phyloP scores from a whole-genome alignment of 2,888 invertebrate species.

The Leptinotarsa tumamoca region DNA sequence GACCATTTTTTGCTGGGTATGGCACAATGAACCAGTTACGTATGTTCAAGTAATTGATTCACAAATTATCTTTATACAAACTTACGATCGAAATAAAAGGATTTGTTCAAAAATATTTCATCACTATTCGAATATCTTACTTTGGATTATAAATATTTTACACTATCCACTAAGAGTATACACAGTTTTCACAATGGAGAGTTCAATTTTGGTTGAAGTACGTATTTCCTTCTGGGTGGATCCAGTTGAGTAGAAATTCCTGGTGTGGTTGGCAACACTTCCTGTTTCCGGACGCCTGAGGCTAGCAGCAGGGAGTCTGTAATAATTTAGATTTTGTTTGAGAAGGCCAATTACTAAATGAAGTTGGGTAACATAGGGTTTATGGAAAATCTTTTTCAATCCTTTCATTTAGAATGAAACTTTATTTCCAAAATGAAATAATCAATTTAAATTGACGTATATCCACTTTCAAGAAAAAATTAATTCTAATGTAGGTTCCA shows the following conservation, averaged over 20 bases:
- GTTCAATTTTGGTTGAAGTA: slow-evolving; percentile 61
- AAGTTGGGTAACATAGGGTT: background rate
- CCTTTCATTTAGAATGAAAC: no score
- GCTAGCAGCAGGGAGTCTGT: slow-evolving; percentile 59
- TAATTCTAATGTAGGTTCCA: no score
- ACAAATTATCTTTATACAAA: slow-evolving; percentile 46
- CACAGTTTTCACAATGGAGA: slow-evolving; percentile 63
- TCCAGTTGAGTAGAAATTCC: slow-evolving; percentile 59
- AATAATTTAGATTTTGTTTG: slow-evolving; percentile 57
- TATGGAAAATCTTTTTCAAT: no score
- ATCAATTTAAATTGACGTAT: no score
- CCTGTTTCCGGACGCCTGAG: slow-evolving; percentile 62
- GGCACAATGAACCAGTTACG: slow-evolving; percentile 58
- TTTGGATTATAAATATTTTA: slow-evolving; percentile 63
- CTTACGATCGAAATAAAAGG: slow-evolving; percentile 50
- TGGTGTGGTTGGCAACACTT: slow-evolving; percentile 56
- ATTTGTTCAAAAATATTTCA: slow-evolving; percentile 57
- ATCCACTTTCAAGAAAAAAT: no score
- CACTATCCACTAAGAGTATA: slow-evolving; percentile 64
- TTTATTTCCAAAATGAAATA: no score
- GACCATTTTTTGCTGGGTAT: slow-evolving; percentile 51
- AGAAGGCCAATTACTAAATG: slow-evolving; percentile 45
- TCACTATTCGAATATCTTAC: slow-evolving; percentile 57
- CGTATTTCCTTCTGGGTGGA: slow-evolving; percentile 55
- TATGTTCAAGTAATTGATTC: slow-evolving; percentile 46